Evolutionary conservation across 2,888 invertebrate species (phyloP).

Genomic region (Prosopocoilus inquinatus): DNA sequence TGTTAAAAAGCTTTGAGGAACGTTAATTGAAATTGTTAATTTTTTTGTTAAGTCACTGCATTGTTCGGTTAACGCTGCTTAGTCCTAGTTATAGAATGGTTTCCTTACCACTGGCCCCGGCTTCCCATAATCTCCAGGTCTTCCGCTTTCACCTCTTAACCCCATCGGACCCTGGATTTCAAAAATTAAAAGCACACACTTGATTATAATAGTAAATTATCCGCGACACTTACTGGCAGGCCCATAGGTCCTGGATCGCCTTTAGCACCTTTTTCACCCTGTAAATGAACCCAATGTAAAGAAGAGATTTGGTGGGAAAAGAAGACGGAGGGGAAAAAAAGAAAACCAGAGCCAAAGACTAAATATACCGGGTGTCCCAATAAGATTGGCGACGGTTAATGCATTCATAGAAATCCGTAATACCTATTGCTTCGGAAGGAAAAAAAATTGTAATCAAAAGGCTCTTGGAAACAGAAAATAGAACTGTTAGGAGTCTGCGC

Average conservation of each 20-base stretch:
- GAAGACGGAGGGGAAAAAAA: conserved; percentile 15
- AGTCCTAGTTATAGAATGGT: conserved; percentile 44
- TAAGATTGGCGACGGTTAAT: too few species aligned
- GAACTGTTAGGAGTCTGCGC: too few species aligned
- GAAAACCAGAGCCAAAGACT: too few species aligned
- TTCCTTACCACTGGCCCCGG: conserved; percentile 76
- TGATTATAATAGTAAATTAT: neutral
- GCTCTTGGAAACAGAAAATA: too few species aligned
- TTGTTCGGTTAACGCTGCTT: conserved; percentile 42
- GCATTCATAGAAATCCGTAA: too few species aligned
- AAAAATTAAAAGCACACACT: neutral
- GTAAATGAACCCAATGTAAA: conserved; percentile 41
- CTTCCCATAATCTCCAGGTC: conserved; percentile 71
- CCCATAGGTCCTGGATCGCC: conserved; percentile 95
- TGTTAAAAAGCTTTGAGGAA: conserved; percentile 24
- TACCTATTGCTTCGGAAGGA: too few species aligned
- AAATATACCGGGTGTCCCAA: too few species aligned
- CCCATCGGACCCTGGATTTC: conserved; percentile 74
- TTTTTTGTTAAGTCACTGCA: conserved; percentile 49
- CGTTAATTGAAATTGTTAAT: conserved; percentile 22
- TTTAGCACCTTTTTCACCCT: conserved; percentile 80
- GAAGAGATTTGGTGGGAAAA: too few species aligned
- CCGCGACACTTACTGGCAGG: conserved; percentile 76
- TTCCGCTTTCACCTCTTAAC: conserved; percentile 72
- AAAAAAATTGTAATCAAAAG: too few species aligned